A percentile compares a stretch with the other conserved stretches of the same genome.
Conservation (phyloP, 2,797 vertebrate species). For the Tokudaia muenninki region DNA sequence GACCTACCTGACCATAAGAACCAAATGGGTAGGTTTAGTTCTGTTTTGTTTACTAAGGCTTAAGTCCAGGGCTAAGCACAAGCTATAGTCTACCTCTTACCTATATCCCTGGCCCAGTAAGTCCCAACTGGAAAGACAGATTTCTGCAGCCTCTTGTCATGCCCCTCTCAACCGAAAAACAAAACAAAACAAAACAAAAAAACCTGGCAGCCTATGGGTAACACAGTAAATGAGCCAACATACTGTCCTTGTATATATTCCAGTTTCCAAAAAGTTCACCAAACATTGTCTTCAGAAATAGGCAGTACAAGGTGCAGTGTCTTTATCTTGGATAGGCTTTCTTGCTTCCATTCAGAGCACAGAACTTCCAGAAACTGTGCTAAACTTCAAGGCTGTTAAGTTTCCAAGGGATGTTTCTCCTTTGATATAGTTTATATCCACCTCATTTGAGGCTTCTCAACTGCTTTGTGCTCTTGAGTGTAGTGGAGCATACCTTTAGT, state of each 20-base stretch:
- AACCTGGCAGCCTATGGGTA: background rate
- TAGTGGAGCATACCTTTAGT: background rate
- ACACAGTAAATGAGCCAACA: background rate
- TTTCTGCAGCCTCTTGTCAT: background rate
- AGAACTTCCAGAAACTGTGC: background rate
- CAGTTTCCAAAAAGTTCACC: background rate
- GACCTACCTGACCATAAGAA: background rate
- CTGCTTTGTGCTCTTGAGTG: background rate
- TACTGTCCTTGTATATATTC: background rate
- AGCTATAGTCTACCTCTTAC: background rate
- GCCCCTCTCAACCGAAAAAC: background rate
- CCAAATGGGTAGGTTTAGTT: background rate
- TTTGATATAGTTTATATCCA: background rate
- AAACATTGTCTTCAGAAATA: background rate
- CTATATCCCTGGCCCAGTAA: background rate
- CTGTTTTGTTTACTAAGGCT: background rate
- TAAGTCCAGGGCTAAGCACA: background rate
- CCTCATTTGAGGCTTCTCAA: background rate
- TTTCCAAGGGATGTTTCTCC: background rate
- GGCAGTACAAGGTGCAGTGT: background rate
- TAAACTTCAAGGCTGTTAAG: background rate
- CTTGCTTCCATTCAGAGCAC: background rate
- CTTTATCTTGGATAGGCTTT: background rate
- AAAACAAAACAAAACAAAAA: background rate
- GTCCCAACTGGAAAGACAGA: background rate